A percentile compares a stretch with the other conserved stretches of the same genome.
Conservation (phyloP, 2,888 invertebrate genomes). For the Eupelmus urozonus region DNA sequence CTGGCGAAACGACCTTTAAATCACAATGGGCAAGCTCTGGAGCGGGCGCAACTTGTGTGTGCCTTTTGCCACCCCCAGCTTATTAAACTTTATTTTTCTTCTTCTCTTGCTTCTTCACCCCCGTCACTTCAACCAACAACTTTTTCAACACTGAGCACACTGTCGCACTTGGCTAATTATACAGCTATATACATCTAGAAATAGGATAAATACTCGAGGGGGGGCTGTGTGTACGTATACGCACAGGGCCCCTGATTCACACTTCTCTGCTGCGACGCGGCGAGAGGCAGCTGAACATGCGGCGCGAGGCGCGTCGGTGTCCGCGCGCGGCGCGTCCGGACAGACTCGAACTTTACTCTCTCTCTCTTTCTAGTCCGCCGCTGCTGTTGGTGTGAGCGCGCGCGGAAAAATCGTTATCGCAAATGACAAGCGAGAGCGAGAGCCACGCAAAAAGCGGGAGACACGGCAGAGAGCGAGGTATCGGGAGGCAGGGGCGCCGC, state of each 20-base stretch:
- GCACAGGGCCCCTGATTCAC: neutral
- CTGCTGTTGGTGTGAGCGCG: slow-evolving; percentile 3
- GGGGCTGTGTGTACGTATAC: neutral
- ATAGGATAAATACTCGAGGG: neutral
- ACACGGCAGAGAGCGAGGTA: slow-evolving; percentile 10
- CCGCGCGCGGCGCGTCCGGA: neutral
- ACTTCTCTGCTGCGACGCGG: slow-evolving; percentile 1
- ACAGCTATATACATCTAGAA: no score
- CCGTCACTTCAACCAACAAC: neutral
- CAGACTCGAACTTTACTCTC: slow-evolving; percentile 13
- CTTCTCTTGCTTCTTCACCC: neutral
- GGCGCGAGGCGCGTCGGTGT: slow-evolving; percentile 4
- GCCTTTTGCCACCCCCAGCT: neutral
- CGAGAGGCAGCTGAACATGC: slow-evolving; percentile 41
- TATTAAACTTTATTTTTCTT: neutral
- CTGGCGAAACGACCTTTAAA: neutral
- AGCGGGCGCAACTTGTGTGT: neutral
- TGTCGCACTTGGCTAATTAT: neutral
- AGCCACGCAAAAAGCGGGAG: slow-evolving; percentile 23
- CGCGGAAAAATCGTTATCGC: slow-evolving; percentile 58
- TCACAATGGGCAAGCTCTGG: neutral
- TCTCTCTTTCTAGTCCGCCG: neutral
- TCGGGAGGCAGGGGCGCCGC: slow-evolving; percentile 60
- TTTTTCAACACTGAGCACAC: neutral
- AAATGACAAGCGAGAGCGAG: slow-evolving; percentile 39